Evolutionary conservation across 2,113 vertebrate genomes (phyloP).

Genomic region (Otis tarda): DNA sequence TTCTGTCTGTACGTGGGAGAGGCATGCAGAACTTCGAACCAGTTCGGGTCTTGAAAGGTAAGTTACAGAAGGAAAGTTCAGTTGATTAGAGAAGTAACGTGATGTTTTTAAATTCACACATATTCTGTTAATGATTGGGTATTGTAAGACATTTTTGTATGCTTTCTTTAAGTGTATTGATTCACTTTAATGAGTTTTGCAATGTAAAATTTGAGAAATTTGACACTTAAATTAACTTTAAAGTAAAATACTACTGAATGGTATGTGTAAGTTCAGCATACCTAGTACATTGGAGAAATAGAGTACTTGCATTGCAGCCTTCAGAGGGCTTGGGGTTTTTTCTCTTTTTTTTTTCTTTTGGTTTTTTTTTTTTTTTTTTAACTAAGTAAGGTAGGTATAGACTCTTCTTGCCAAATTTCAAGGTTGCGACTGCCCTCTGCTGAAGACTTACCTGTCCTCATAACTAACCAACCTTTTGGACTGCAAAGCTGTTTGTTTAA

Average conservation of each 20-base stretch:
- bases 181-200: slow-evolving; percentile 15
- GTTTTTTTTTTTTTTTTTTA: not conserved
- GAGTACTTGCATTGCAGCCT: slow-evolving; percentile 15
- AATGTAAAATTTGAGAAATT: not conserved
- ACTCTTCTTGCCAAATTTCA: slow-evolving; percentile 52
- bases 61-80: not conserved
- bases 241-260: not conserved
- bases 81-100: not conserved
- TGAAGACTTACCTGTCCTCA: not conserved
- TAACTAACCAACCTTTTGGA: slow-evolving; percentile 10
- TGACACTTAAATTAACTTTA: not conserved
- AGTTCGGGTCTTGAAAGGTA: slow-evolving; percentile 11
- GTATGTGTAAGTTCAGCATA: not conserved
- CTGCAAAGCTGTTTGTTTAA: not conserved
- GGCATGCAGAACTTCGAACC: not conserved
- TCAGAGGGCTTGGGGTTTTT: not conserved
- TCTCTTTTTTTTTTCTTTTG: too few species aligned
- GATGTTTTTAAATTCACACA: not conserved
- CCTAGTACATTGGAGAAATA: not conserved
- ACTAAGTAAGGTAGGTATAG: not conserved
- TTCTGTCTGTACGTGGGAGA: not conserved
- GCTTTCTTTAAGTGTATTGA: slow-evolving; percentile 11
- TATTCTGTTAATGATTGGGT: slow-evolving; percentile 7
- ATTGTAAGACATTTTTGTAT: not conserved
- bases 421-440: slow-evolving; percentile 36